Percentiles rank a stretch among this genome's conserved stretches.
Conservation (phyloP, 1,140 invertebrate genomes). For the Drosophila nigrodunni region DNA sequence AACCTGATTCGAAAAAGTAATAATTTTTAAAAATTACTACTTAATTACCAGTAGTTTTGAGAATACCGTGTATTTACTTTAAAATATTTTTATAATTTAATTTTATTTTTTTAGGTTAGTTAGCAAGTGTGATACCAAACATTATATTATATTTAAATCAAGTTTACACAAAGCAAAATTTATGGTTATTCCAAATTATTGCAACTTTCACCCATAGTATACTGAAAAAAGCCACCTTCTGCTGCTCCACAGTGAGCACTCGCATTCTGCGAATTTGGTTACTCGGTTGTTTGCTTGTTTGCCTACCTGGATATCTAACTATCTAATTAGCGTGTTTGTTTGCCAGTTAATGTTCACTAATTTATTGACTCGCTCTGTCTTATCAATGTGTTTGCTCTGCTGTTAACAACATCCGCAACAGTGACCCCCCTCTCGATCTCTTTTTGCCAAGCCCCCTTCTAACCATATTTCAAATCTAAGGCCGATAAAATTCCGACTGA, state of each 20-base stretch:
- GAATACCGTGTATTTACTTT: too few species aligned
- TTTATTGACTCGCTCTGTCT: constrained; percentile 40
- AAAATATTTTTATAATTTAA: too few species aligned
- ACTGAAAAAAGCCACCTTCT: background rate
- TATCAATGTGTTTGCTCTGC: constrained; percentile 64
- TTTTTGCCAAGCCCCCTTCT: background rate
- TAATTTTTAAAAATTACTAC: too few species aligned
- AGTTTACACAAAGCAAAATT: too few species aligned
- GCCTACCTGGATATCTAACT: constrained; percentile 43
- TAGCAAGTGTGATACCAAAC: too few species aligned
- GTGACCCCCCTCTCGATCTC: background rate
- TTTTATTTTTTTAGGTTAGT: too few species aligned
- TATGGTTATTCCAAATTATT: too few species aligned
- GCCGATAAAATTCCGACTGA: background rate
- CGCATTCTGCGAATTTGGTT: constrained; percentile 31
- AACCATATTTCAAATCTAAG: background rate
- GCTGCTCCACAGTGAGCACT: background rate
- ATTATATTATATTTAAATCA: too few species aligned
- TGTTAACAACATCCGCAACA: constrained; percentile 68
- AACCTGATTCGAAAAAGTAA: too few species aligned
- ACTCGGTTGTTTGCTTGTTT: background rate
- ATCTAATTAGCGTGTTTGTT: constrained; percentile 69
- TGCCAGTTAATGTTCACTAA: constrained; percentile 62
- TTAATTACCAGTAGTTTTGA: too few species aligned
- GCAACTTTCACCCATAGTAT: too few species aligned